Conservation (phyloP, 2,113 vertebrate species). For the Clarias magur region DNA sequence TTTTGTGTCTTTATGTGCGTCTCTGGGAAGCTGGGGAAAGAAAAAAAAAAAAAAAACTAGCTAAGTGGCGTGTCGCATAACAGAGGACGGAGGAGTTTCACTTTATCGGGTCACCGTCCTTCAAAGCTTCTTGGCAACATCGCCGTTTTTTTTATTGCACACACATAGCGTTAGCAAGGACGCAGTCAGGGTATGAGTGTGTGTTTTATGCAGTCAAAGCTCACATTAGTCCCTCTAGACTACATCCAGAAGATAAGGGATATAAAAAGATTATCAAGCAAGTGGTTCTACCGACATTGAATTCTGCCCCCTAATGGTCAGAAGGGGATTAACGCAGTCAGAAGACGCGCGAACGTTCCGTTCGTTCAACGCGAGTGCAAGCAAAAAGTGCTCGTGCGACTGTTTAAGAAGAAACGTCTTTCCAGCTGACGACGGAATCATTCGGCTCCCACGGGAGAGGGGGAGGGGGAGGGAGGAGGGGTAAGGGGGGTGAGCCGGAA, state of each 20-base stretch:
- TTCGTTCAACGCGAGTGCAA: background rate
- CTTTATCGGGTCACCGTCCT: background rate
- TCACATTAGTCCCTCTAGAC: background rate
- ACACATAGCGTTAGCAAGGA: background rate
- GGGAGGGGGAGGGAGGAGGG: too few relatives aligned
- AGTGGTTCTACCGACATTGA: slow-evolving; percentile 11
- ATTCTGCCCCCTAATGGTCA: slow-evolving; percentile 39
- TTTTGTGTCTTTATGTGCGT: background rate
- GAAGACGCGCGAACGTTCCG: background rate
- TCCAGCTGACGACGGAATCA: background rate
- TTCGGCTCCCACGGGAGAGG: background rate
- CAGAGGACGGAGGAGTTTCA: background rate
- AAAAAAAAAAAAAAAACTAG: background rate
- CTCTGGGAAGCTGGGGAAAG: background rate
- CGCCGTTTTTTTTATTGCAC: background rate
- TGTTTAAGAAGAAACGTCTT: too few relatives aligned
- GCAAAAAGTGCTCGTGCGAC: background rate
- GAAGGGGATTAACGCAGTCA: background rate
- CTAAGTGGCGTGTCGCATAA: background rate
- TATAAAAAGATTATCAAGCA: background rate
- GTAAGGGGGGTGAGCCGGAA: background rate
- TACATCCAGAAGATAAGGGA: background rate
- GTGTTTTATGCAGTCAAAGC: background rate
- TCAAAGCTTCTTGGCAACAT: background rate
- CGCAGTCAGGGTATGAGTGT: background rate